These are phyloP conservation scores for Ctenodactylus gundi DNA, from an alignment of 2,113 vertebrate species.

Conservation along the genomic window DNA sequence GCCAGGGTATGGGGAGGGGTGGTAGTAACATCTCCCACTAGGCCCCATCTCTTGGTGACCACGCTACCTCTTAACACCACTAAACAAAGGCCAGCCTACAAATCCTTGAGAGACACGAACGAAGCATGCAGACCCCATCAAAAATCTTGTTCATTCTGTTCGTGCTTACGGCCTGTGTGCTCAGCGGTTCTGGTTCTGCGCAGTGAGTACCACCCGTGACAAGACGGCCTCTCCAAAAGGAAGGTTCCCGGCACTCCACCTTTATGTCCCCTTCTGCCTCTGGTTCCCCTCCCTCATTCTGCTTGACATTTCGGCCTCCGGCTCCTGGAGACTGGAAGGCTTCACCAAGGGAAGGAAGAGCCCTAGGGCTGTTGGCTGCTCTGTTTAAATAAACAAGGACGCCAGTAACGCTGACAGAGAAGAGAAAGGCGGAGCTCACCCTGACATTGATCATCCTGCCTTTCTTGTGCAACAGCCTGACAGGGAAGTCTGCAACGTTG, in stretches of 20 bases:
- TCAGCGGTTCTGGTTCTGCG: neutral
- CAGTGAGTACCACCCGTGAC: neutral
- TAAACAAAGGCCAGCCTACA: neutral
- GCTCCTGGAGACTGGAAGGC: neutral
- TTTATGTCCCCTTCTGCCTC: too few relatives aligned
- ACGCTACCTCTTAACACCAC: neutral
- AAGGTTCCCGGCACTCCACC: neutral
- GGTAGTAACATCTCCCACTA: neutral
- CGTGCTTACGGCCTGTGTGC: neutral
- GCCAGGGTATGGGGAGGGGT: too few relatives aligned
- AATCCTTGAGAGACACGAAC: neutral
- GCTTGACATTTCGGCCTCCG: fast-evolving
- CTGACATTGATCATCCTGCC: neutral
- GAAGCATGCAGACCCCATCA: neutral
- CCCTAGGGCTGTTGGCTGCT: fast-evolving
- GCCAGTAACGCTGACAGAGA: neutral
- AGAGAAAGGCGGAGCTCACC: neutral
- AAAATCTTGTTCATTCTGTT: neutral
- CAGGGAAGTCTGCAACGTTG: neutral
- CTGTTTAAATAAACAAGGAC: neutral
- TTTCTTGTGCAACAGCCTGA: neutral
- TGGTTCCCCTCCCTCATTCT: fast-evolving
- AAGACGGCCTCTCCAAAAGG: neutral
- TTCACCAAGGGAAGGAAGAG: neutral
- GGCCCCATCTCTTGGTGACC: neutral